phyloP scores from a whole-genome alignment of 1,140 invertebrate genomes.

The Copidosoma floridanum region DNA sequence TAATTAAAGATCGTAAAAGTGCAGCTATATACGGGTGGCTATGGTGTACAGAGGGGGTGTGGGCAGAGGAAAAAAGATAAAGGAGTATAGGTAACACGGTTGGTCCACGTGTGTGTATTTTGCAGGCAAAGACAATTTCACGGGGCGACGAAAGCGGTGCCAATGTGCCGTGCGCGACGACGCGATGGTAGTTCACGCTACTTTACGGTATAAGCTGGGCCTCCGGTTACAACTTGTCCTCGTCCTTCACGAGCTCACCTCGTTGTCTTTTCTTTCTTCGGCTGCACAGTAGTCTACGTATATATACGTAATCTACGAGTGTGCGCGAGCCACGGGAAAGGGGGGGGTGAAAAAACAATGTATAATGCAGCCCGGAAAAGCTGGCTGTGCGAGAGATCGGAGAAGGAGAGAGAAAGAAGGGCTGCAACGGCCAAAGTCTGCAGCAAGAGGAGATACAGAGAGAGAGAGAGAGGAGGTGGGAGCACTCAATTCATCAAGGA shows the following conservation, averaged over 20 bases:
- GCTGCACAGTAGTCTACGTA: too few relatives aligned
- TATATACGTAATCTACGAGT: conserved; percentile 21
- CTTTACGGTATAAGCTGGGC: too few relatives aligned
- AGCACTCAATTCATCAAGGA: conserved; percentile 59
- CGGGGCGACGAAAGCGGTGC: conserved; percentile 22
- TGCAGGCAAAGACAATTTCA: conserved; percentile 39
- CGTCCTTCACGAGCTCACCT: too few relatives aligned
- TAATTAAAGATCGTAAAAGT: not conserved
- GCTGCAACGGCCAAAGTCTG: not conserved
- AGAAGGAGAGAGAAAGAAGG: conserved; percentile 4
- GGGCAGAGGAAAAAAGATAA: too few relatives aligned
- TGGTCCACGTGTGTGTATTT: too few relatives aligned
- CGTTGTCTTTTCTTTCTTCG: too few relatives aligned
- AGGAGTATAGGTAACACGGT: too few relatives aligned
- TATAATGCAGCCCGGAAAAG: conserved; percentile 37
- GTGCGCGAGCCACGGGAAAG: conserved; percentile 32
- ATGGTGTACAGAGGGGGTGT: too few relatives aligned
- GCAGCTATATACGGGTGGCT: conserved; percentile 22
- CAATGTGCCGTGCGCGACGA: not conserved
- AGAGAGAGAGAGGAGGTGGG: conserved; percentile 33
- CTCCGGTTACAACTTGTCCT: too few relatives aligned
- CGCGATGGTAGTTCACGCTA: too few relatives aligned
- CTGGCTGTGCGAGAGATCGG: not conserved
- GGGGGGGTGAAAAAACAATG: conserved; percentile 45
- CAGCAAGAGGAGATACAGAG: conserved; percentile 1